Evolutionary conservation across 35 echinoderm and acorn worm genomes (phyloP).

Genomic region (Ophioderma brevispina): DNA sequence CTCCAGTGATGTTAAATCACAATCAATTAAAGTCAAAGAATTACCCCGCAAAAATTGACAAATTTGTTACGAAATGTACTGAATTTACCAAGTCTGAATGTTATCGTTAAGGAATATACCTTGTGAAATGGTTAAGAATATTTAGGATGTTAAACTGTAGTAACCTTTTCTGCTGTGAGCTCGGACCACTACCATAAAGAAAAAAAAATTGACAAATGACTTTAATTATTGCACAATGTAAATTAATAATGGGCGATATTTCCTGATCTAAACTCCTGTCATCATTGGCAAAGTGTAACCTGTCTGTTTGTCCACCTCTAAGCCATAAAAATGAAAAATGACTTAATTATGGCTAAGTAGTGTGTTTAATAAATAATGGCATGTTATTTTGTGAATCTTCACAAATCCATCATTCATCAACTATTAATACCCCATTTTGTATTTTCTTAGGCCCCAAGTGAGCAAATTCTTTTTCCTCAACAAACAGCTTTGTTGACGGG

Average conservation of each 20-base stretch:
- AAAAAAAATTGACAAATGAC: background rate
- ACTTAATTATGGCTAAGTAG: background rate
- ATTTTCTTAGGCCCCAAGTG: too few relatives aligned
- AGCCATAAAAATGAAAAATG: slow-evolving; percentile 11
- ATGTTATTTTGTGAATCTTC: background rate
- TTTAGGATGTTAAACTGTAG: background rate
- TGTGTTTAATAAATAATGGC: background rate
- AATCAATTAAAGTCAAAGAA: too few relatives aligned
- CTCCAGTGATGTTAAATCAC: too few relatives aligned
- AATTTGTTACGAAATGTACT: too few relatives aligned
- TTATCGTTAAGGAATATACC: too few relatives aligned
- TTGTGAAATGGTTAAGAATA: too few relatives aligned
- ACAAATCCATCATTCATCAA: background rate
- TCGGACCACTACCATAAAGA: too few relatives aligned
- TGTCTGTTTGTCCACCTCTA: background rate
- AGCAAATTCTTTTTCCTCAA: too few relatives aligned
- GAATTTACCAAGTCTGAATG: too few relatives aligned
- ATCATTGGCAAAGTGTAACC: background rate
- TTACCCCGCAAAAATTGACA: too few relatives aligned
- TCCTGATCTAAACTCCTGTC: background rate
- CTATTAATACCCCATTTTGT: too few relatives aligned
- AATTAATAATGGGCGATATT: background rate
- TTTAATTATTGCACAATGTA: background rate
- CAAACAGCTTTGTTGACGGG: too few relatives aligned
- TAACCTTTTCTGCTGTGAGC: background rate